Percentiles rank a stretch among this genome's conserved stretches.
phyloP scores from a whole-genome alignment of 2,797 vertebrate genomes.

The Alfaro cultratus region DNA sequence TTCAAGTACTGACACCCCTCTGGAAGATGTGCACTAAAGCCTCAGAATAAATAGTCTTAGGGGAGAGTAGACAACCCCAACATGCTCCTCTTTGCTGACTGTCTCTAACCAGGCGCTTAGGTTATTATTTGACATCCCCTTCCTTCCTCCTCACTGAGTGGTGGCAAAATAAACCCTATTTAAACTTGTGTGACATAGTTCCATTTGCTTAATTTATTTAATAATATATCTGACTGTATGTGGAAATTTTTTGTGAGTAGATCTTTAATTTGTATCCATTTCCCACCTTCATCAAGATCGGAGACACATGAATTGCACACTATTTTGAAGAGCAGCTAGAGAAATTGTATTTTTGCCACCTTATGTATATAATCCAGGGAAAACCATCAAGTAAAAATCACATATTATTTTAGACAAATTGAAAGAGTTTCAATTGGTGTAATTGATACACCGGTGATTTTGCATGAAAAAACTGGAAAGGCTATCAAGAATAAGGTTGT shows the following conservation, averaged over 20 bases:
- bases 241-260: not conserved
- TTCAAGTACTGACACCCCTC: not conserved
- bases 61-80: not conserved
- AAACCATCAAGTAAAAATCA: not conserved
- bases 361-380: not conserved
- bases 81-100: not conserved
- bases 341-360: not conserved
- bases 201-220: not conserved
- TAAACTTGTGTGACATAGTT: not conserved
- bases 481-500: not conserved
- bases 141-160: not conserved
- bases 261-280: not conserved
- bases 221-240: not conserved
- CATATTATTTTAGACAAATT: not conserved
- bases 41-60: not conserved
- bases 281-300: not conserved
- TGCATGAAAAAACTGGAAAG: not conserved
- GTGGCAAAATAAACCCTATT: not conserved
- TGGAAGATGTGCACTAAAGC: not conserved
- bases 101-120: not conserved
- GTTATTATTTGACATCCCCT: not conserved
- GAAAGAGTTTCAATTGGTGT: not conserved
- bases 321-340: not conserved
- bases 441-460: not conserved
- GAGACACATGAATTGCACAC: not conserved